Percentiles rank a stretch among this genome's conserved stretches.
phyloP scores from a whole-genome alignment of 2,797 vertebrate genomes.

The Paratrypauchen microcephalus region DNA sequence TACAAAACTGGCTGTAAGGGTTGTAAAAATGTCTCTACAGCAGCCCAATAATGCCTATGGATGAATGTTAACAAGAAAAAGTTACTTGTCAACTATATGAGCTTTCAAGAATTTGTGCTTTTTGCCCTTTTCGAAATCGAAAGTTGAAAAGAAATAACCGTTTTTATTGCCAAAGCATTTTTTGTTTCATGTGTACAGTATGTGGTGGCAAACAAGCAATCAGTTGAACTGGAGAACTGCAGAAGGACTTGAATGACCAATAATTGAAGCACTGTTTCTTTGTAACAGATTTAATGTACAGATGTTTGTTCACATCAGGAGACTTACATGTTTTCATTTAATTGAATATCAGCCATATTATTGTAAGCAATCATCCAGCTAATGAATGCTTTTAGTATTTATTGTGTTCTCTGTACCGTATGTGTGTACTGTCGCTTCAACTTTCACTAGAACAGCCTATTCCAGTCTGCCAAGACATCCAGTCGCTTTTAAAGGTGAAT shows the following conservation, averaged over 20 bases:
- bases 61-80: slow-evolving; percentile 67
- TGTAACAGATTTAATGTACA: slow-evolving; percentile 9
- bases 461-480: slow-evolving; percentile 42
- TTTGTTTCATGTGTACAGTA: slow-evolving; percentile 7
- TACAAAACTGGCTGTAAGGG: slow-evolving; percentile 25
- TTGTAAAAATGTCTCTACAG: slow-evolving; percentile 32
- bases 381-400: slow-evolving; percentile 47
- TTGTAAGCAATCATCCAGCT: slow-evolving; percentile 47
- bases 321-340: slow-evolving; percentile 35
- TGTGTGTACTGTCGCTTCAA: slow-evolving; percentile 28
- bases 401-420: slow-evolving; percentile 46
- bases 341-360: slow-evolving; percentile 71
- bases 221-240: slow-evolving; percentile 1
- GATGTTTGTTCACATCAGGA: slow-evolving; percentile 19
- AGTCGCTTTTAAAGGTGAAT: slow-evolving; percentile 46
- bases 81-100: slow-evolving; percentile 38
- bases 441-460: slow-evolving; percentile 24
- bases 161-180: slow-evolving; percentile 62
- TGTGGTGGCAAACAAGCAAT: slow-evolving; percentile 37
- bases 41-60: slow-evolving; percentile 44
- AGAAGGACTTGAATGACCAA: not conserved
- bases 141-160: slow-evolving; percentile 34
- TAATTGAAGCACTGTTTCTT: slow-evolving; percentile 25
- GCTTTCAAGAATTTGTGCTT: slow-evolving; percentile 50
- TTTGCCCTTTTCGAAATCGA: slow-evolving; percentile 32